phyloP scores from a whole-genome alignment of 2,113 vertebrate species.

The Orthonyx spaldingii region DNA sequence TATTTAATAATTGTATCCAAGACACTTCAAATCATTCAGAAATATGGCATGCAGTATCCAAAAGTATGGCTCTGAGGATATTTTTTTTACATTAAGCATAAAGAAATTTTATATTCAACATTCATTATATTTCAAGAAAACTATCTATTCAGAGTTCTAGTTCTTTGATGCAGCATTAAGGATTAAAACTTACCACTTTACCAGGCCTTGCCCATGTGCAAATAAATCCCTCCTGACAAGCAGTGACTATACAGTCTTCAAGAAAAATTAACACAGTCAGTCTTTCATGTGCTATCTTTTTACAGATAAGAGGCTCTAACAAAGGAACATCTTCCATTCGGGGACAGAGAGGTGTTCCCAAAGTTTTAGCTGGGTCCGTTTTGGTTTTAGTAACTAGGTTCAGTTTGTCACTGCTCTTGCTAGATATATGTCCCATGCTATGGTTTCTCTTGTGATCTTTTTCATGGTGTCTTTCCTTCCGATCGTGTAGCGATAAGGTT shows the following conservation, averaged over 20 bases:
- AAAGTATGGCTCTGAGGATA: conserved; percentile 82
- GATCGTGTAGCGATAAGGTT: conserved; percentile 92
- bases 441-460: conserved; percentile 99
- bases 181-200: conserved; percentile 96
- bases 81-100: conserved; percentile 78
- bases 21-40: conserved; percentile 82
- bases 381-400: conserved; percentile 87
- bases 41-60: conserved; percentile 86
- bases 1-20: conserved; percentile 70
- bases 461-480: conserved; percentile 93
- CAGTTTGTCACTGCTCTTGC: conserved; percentile 99
- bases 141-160: conserved; percentile 74
- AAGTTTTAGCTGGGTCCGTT: conserved; percentile 90
- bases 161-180: conserved; percentile 80
- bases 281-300: conserved; percentile 98
- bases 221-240: conserved; percentile 99
- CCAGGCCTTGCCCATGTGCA: conserved; percentile 99
- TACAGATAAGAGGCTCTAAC: conserved; percentile 98
- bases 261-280: conserved; percentile 99
- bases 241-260: conserved; percentile 99
- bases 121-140: conserved; percentile 73
- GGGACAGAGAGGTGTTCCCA: conserved; percentile 92
- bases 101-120: conserved; percentile 78
- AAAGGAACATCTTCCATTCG: conserved; percentile 98
- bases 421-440: conserved; percentile 99